Base-by-base conservation (phyloP, 2,888 invertebrate species). In the Ochropleura plecta region DNA sequence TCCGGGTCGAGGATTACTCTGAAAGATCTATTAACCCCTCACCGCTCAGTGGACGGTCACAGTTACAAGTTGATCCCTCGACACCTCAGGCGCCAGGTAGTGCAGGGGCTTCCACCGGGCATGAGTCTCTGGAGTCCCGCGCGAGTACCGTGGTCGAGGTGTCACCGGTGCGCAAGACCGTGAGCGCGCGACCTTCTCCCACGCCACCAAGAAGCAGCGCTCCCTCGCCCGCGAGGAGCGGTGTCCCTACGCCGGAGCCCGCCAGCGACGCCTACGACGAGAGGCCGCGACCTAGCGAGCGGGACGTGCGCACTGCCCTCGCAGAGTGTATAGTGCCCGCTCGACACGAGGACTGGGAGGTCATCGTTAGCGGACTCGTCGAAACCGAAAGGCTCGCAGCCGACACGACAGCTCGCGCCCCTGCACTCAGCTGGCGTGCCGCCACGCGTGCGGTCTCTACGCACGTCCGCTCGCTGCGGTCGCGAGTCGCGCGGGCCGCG, bases 401-500 rank as follows among this genome's bases (percentile, higher is more conserved):
- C 62, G 97, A 98, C 87, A 97, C 98, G 86, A 96, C 97, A 0
- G 98, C 96, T 1, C 97, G 98, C 81, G 97, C 98, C 78, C 98
- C 98, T 65, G 97, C 97, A 44, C 96, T 97, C 44, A 98, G 97
- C 83, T 96, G 96, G 93, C 97, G 98, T 12, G 97, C 97, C 80
- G 95, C 98, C 53, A 97, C 98, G 0, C 97, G 98, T n/a, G 97
- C 97, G 78, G 93, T 99, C 44, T 97, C 98, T 0, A 97, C 97
- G 79, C 98, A 99, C 90, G 98, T 99, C 65, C 98, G 98, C 85
- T 99, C 99, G 93, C 96, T 99, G 79, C 97, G 99, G 44, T 99
- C 99, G 0, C 98, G 99, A 91, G 99, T 99, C 0, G 98, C 99
- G 0, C 97, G 99, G 66, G 97, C 98, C 6, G 99, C 99, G 20